Conservation (phyloP, 2,113 vertebrate genomes). For the Dromiciops gliroides region DNA sequence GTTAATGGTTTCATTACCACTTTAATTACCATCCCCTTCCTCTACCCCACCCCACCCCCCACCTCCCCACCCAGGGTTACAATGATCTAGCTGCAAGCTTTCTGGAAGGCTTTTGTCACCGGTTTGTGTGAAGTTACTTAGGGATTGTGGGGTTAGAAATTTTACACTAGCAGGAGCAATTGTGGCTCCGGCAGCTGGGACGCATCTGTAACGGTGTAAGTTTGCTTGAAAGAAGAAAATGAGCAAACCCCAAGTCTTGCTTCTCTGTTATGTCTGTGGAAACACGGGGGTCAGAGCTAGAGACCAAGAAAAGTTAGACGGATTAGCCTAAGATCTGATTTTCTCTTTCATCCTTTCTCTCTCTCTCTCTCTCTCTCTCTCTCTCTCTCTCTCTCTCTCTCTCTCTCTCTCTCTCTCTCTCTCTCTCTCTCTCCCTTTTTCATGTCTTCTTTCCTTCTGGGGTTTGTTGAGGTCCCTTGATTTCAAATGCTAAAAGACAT, state of each 20-base stretch:
- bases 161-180: slow-evolving; percentile 88
- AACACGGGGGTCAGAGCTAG: slow-evolving; percentile 71
- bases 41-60: not conserved
- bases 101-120: slow-evolving; percentile 82
- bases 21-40: slow-evolving; percentile 83
- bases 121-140: slow-evolving; percentile 86
- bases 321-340: not conserved
- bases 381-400: not conserved
- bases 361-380: not conserved
- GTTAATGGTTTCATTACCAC: slow-evolving; percentile 85
- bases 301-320: slow-evolving; percentile 70
- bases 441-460: not conserved
- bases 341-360: not conserved
- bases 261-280: slow-evolving; percentile 80
- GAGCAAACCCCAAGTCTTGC: slow-evolving; percentile 72
- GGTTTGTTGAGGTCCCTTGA: not conserved
- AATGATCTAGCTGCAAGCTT: slow-evolving; percentile 79
- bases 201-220: slow-evolving; percentile 94
- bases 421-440: not conserved
- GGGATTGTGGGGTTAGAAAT: slow-evolving; percentile 87
- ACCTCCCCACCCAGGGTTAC: slow-evolving; percentile 69
- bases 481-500: not conserved
- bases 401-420: not conserved
- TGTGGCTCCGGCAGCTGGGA: slow-evolving; percentile 90
- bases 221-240: slow-evolving; percentile 89